Conservation (phyloP, 2,113 vertebrate genomes). For the Cryptomyrus ogoouensis region DNA sequence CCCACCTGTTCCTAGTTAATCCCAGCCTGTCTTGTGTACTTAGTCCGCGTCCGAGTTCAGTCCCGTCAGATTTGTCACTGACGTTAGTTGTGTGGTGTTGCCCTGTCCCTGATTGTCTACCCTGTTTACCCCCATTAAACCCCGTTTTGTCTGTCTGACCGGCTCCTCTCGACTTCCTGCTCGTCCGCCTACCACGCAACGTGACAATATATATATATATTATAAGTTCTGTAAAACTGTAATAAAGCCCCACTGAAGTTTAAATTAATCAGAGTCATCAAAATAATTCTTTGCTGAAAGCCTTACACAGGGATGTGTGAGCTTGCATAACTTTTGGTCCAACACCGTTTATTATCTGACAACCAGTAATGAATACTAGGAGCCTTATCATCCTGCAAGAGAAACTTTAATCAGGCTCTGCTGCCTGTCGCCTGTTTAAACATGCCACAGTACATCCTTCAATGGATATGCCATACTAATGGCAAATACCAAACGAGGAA, state of each 20-base stretch:
- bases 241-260: conserved; percentile 45
- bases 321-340: conserved; percentile 55
- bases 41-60: too few relatives aligned
- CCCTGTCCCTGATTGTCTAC: too few relatives aligned
- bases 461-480: conserved; percentile 47
- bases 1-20: too few relatives aligned
- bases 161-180: too few relatives aligned
- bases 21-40: too few relatives aligned
- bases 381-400: conserved; percentile 69
- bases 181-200: too few relatives aligned
- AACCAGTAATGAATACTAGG: conserved; percentile 67
- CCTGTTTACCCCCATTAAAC: too few relatives aligned
- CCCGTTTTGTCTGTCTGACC: too few relatives aligned
- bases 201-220: conserved; percentile 27
- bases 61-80: too few relatives aligned
- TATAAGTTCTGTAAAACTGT: conserved; percentile 25
- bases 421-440: conserved; percentile 59
- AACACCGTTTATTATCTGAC: conserved; percentile 66
- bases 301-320: conserved; percentile 56
- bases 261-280: conserved; percentile 39
- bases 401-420: conserved; percentile 72
- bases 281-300: conserved; percentile 50
- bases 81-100: too few relatives aligned
- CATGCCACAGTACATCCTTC: conserved; percentile 59
- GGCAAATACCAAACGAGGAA: conserved; percentile 63